Evolutionary conservation across 2,113 vertebrate genomes (phyloP).

Genomic region (Salvator merianae): DNA sequence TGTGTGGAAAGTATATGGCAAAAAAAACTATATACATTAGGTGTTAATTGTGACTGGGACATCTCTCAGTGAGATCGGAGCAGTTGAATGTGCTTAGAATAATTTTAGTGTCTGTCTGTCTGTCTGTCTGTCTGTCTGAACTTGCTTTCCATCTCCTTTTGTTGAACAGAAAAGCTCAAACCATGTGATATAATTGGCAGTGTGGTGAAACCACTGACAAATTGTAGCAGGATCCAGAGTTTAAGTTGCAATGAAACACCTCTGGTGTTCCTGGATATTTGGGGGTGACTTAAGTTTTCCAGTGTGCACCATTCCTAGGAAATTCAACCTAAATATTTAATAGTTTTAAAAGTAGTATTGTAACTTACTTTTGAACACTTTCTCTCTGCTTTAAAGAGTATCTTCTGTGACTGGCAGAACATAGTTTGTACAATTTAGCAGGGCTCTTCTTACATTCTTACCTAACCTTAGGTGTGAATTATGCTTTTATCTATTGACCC

Average conservation of each 20-base stretch:
- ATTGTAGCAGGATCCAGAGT: background rate
- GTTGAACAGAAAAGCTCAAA: too few relatives aligned
- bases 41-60: too few relatives aligned
- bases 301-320: too few relatives aligned
- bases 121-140: background rate
- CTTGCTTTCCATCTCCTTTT: background rate
- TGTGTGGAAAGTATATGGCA: too few relatives aligned
- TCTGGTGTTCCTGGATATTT: background rate
- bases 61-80: too few relatives aligned
- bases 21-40: too few relatives aligned
- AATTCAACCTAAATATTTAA: background rate
- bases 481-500: rapidly evolving
- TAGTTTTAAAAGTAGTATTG: background rate
- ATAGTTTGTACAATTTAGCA: too few relatives aligned
- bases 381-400: background rate
- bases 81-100: background rate
- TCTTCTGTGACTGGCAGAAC: background rate
- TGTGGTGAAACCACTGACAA: too few relatives aligned
- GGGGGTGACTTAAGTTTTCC: background rate
- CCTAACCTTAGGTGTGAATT: background rate
- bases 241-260: background rate
- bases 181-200: too few relatives aligned
- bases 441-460: too few relatives aligned
- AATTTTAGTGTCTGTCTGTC: background rate
- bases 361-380: background rate